phyloP scores from a whole-genome alignment of 1,140 invertebrate species.

The Drepana arcuata region DNA sequence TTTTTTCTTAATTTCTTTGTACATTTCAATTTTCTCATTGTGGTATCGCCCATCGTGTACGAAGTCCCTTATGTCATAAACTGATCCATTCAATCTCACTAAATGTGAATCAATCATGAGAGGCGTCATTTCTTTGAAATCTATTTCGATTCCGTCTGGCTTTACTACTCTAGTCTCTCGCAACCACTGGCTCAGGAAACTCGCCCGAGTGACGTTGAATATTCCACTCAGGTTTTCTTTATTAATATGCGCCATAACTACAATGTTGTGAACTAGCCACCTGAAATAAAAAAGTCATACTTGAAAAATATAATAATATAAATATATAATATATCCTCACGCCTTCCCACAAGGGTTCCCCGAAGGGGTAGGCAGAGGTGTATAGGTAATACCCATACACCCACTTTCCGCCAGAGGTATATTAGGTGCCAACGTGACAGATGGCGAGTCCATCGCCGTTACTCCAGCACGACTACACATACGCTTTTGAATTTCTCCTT shows the following conservation, averaged over 20 bases:
- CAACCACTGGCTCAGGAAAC: constrained; percentile 24
- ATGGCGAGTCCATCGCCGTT: too few species aligned
- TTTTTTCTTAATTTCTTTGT: constrained; percentile 17
- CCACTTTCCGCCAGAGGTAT: too few species aligned
- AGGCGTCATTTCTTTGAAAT: constrained; percentile 10
- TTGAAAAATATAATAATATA: too few species aligned
- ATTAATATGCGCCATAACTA: constrained; percentile 17
- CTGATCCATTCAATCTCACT: constrained; percentile 19
- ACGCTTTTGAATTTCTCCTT: too few species aligned
- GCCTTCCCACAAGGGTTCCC: too few species aligned
- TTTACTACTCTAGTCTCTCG: constrained; percentile 18
- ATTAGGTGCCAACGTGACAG: too few species aligned
- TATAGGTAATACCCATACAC: too few species aligned
- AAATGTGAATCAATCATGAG: constrained; percentile 24
- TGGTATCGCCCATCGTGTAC: constrained; percentile 15
- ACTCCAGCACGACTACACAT: too few species aligned
- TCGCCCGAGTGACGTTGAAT: constrained; percentile 29
- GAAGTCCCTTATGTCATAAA: constrained; percentile 45
- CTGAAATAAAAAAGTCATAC: constrained; percentile 33
- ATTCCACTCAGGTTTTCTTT: constrained; percentile 18
- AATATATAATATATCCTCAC: too few species aligned
- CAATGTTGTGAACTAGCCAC: constrained; percentile 34
- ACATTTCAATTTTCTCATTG: constrained; percentile 20
- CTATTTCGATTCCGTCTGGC: constrained; percentile 2
- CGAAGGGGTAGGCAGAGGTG: too few species aligned